phyloP scores from a whole-genome alignment of 2,888 invertebrate genomes.

The Drosophila pseudotalamancana region DNA sequence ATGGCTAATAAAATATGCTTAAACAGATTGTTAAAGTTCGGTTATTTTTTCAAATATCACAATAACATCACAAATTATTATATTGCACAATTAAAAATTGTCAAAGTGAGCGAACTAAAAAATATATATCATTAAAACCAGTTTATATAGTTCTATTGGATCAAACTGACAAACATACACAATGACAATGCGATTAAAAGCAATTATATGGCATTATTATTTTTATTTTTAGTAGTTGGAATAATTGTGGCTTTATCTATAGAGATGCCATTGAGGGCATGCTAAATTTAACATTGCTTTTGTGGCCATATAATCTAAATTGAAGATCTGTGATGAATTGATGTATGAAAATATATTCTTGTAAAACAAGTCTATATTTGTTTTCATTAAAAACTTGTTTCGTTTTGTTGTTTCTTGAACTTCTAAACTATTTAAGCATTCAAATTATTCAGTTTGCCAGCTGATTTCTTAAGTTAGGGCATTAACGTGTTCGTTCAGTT shows the following conservation, averaged over 20 bases:
- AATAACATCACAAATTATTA: too few species aligned
- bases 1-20: too few species aligned
- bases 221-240: not conserved
- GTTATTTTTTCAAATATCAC: too few species aligned
- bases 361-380: not conserved
- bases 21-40: too few species aligned
- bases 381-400: not conserved
- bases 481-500: slow-evolving; percentile 15
- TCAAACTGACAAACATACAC: slow-evolving; percentile 2
- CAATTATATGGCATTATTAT: slow-evolving; percentile 9
- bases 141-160: slow-evolving; percentile 22
- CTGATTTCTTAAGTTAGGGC: slow-evolving; percentile 31
- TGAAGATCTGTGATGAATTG: not conserved
- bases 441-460: too few species aligned
- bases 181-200: slow-evolving; percentile 28
- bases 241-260: not conserved
- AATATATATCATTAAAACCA: slow-evolving; percentile 9
- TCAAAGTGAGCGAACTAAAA: too few species aligned
- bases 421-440: too few species aligned
- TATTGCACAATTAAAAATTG: too few species aligned
- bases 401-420: too few species aligned
- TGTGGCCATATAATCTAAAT: not conserved
- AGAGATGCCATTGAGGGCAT: not conserved
- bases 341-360: not conserved
- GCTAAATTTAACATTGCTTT: not conserved